Percentiles rank a stretch among this genome's conserved stretches.
Evolutionary conservation across 2,888 invertebrate species (phyloP).

Genomic region (Drosophila atripex): DNA sequence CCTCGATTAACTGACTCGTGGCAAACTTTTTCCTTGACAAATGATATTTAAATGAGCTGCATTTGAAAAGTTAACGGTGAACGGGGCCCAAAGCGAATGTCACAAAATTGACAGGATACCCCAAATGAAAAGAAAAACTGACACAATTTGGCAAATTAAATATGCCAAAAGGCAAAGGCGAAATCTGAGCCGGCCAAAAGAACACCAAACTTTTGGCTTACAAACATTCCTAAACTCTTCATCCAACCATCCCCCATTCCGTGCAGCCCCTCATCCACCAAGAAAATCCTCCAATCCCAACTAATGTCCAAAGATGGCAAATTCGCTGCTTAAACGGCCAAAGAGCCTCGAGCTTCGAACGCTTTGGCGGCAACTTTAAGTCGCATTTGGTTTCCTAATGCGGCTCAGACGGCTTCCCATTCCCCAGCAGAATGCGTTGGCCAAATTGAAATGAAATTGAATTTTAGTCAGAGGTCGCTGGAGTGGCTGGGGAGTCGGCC

Average conservation of each 20-base stretch:
- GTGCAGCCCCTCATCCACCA: slow-evolving; percentile 16
- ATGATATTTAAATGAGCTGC: slow-evolving; percentile 77
- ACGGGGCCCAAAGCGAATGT: slow-evolving; percentile 37
- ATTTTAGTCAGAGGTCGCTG: slow-evolving; percentile 42
- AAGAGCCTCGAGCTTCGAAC: slow-evolving; percentile 41
- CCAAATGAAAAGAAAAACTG: slow-evolving; percentile 33
- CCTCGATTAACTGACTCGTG: slow-evolving; percentile 24
- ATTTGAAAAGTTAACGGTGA: slow-evolving; percentile 66
- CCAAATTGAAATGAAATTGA: slow-evolving; percentile 66
- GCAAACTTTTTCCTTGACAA: slow-evolving; percentile 59
- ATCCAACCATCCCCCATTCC: background rate
- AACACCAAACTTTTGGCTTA: slow-evolving; percentile 52
- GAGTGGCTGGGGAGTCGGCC: background rate
- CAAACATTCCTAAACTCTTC: slow-evolving; percentile 58
- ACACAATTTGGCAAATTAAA: slow-evolving; percentile 69
- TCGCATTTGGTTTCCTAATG: slow-evolving; percentile 46
- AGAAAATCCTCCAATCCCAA: slow-evolving; percentile 15
- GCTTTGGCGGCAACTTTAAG: slow-evolving; percentile 47
- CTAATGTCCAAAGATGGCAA: slow-evolving; percentile 45
- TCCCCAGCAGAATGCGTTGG: slow-evolving; percentile 11
- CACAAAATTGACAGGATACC: slow-evolving; percentile 59
- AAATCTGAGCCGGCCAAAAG: slow-evolving; percentile 48
- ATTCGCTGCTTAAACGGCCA: slow-evolving; percentile 61
- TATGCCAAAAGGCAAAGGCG: slow-evolving; percentile 65
- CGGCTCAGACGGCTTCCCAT: slow-evolving; percentile 35